Evolutionary conservation across 2,797 vertebrate species (phyloP), one percentile per base, ranked within the genome.

Genomic region (Phyllotis vaccarum): DNA sequence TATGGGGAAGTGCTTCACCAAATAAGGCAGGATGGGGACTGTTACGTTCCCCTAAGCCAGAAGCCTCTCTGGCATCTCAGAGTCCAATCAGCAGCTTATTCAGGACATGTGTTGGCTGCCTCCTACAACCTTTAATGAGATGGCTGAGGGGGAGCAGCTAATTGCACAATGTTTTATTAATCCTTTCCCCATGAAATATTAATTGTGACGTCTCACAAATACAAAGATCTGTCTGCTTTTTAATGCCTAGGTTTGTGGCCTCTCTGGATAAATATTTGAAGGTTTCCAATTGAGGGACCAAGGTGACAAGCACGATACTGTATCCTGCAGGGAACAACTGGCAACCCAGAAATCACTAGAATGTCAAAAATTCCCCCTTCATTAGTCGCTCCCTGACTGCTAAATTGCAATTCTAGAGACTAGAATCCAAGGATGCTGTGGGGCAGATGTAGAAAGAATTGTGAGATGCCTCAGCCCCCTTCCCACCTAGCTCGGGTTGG

Each of bases 101-200:
- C 68, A 75, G 52, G 16, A 58, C 58, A 82, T 95, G 96, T 49
- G 92, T 92, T 52, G 31, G 60, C 92, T 56, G 94, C 75, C 89
- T 98, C 85, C 93, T 90, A 40, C 96, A 75, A 34, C 89, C 92
- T 37, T 62, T 98, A 98, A 98, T 98, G 97, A 98, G 97, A 98
- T 94, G 97, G 96, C 95, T 97, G 95, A 97, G 93, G 98, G 97
- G 89, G 98, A 98, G 97, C 97, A 97, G 97, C 98, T 98, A 98
- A 98, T 96, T 97, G 85, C 86, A 58, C 94, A 75, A 98, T 98
- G 95, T 98, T 98, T 98, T 98, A 98, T 98, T 98, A 98, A 98
- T 98, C 86, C 58, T 97, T 95, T 95, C 83, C 75, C 98, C 95
- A 96, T 98, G 78, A 98, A 98, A 98, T 94, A 89, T 98, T 98